phyloP scores from a whole-genome alignment of 2,888 invertebrate species.

The Coelinius sp. region DNA sequence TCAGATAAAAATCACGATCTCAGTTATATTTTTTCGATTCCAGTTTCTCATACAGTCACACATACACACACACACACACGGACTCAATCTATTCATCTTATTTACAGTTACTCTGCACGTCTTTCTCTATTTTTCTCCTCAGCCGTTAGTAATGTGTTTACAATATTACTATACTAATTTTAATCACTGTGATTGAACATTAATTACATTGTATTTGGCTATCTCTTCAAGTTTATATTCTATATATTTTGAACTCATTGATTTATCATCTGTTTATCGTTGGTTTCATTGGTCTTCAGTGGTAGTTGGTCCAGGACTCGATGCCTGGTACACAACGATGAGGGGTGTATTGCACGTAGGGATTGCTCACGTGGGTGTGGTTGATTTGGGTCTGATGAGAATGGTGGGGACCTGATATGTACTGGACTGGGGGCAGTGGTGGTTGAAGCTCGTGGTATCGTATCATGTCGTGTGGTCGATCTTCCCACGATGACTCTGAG shows the following conservation, averaged over 20 bases:
- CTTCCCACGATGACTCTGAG: slow-evolving; percentile 61
- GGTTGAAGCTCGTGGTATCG: slow-evolving; percentile 70
- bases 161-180: slow-evolving; percentile 12
- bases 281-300: background rate
- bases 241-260: slow-evolving; percentile 11
- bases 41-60: background rate
- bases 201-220: slow-evolving; percentile 58
- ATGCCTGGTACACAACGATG: slow-evolving; percentile 67
- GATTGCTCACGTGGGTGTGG: slow-evolving; percentile 55
- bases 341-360: slow-evolving; percentile 64
- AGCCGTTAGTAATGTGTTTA: background rate
- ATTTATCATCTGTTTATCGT: slow-evolving; percentile 1
- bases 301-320: slow-evolving; percentile 58
- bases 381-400: slow-evolving; percentile 72
- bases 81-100: background rate
- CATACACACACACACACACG: slow-evolving; percentile 1
- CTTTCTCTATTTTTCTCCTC: slow-evolving; percentile 10
- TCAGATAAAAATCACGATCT: slow-evolving; percentile 1
- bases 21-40: background rate
- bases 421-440: slow-evolving; percentile 64
- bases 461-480: slow-evolving; percentile 61
- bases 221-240: slow-evolving; percentile 38
- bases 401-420: slow-evolving; percentile 58
- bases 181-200: slow-evolving; percentile 50
- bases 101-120: background rate